Conservation (phyloP, 2,113 vertebrate genomes). For the Sarotherodon lohbergeri region DNA sequence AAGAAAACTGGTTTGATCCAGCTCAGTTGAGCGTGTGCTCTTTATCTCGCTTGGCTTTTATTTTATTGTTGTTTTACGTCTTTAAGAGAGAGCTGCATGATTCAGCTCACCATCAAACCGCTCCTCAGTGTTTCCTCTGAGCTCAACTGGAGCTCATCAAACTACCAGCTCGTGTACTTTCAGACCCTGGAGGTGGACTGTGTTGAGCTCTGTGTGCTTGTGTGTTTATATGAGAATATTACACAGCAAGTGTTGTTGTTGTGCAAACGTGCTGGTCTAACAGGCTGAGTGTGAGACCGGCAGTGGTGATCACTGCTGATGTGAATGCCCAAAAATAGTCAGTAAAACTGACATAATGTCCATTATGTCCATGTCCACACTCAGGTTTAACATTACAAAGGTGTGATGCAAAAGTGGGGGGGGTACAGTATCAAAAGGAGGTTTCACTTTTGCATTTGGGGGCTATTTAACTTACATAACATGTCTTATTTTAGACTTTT, state of each 20-base stretch:
- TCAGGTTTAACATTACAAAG: background rate
- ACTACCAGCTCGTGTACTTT: background rate
- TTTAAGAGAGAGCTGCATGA: background rate
- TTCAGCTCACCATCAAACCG: background rate
- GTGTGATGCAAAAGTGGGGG: background rate
- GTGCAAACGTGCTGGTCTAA: background rate
- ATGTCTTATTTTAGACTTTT: background rate
- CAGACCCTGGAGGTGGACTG: background rate
- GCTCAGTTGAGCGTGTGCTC: background rate
- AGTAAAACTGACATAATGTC: background rate
- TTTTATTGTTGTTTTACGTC: constrained; percentile 1
- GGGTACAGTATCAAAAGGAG: background rate
- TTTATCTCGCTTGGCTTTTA: background rate
- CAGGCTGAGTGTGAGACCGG: background rate
- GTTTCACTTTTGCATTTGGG: background rate
- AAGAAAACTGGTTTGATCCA: constrained; percentile 47
- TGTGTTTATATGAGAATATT: background rate
- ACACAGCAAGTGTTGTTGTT: background rate
- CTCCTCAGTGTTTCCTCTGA: background rate
- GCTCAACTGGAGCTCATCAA: background rate
- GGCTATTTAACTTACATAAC: background rate
- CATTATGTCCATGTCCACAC: background rate
- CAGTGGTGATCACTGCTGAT: background rate
- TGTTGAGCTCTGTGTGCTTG: background rate
- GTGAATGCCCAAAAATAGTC: background rate